Evolutionary conservation across 2,113 vertebrate species (phyloP), one percentile per base, ranked within the genome.

Genomic region (Paramisgurnus dabryanus): DNA sequence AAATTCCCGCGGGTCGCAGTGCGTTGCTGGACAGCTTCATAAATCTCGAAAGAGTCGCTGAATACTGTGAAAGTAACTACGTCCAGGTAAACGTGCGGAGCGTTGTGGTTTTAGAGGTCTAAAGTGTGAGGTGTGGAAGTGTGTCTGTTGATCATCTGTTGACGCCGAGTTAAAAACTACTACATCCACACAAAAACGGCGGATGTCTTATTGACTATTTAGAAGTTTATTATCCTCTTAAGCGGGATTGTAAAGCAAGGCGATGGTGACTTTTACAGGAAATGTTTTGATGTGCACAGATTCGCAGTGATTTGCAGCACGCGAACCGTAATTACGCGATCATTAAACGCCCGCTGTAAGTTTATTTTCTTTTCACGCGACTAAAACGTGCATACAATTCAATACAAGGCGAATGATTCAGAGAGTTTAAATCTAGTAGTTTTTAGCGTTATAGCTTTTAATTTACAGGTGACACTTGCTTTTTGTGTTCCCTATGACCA

Each of bases 51-150:
- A 90, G 95, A 82, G 96, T 98, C 75, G 96, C 96, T 9, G 95
- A 97, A 78, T 98, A 98, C 89, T 98, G 96, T 92, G 96, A 97
- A 87, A 95, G 88, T 91, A 98, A 96, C 92, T 98, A 97, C 90
- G 95, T 98, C n/a, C 96, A 97, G 96, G 96, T 97, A 90, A 83
- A 27, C 7, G 39, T 11, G 17, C 11, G 43, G 6, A 41, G 39
- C 11, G 47, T 13, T 50, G 27, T 34, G 27, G 27, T 34, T 34
- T 34, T 34, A 34, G 27, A 2, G 27, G 27, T 34, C 1, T 34
- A 34, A 34, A 34, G 27, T 34, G 27, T 34, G 27, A 34, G 27
- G 27, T 34, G 27, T 34, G 27, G 27, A 34, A 34, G 27, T 34
- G 27, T 34, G 75, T 27, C 47, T 65, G 75, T 55, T 77, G 75